Conservation (phyloP, 2,113 vertebrate genomes). For the Setophaga kirtlandii region DNA sequence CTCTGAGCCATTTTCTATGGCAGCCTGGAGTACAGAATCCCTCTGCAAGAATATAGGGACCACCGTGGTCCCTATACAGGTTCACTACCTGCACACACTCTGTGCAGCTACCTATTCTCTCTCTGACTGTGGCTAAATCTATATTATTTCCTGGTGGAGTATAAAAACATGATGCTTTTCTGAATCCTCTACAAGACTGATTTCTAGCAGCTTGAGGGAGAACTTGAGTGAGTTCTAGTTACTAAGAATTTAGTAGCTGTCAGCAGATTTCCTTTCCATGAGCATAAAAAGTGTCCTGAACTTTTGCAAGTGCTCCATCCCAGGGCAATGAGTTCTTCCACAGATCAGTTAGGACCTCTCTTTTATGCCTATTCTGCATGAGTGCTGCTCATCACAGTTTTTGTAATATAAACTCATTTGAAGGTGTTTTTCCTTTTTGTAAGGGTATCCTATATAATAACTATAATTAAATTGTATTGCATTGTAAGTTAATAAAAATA, state of each 20-base stretch:
- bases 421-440: not conserved
- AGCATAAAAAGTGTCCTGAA: not conserved
- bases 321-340: not conserved
- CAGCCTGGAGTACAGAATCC: not conserved
- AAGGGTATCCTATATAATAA: not conserved
- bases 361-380: not conserved
- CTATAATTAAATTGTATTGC: not conserved
- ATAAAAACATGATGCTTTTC: not conserved
- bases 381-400: not conserved
- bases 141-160: not conserved
- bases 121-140: not conserved
- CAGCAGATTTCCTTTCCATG: not conserved
- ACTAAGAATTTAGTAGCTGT: not conserved
- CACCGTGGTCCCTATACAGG: not conserved
- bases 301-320: not conserved
- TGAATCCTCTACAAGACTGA: not conserved
- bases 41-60: not conserved
- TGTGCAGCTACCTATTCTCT: not conserved
- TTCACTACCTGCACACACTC: not conserved
- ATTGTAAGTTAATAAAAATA: not conserved
- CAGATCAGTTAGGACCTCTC: not conserved
- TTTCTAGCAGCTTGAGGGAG: fast-evolving
- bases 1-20: not conserved
- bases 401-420: not conserved
- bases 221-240: not conserved